Base-by-base conservation (phyloP, 2,797 vertebrate species). In the Myotis planiceps region DNA sequence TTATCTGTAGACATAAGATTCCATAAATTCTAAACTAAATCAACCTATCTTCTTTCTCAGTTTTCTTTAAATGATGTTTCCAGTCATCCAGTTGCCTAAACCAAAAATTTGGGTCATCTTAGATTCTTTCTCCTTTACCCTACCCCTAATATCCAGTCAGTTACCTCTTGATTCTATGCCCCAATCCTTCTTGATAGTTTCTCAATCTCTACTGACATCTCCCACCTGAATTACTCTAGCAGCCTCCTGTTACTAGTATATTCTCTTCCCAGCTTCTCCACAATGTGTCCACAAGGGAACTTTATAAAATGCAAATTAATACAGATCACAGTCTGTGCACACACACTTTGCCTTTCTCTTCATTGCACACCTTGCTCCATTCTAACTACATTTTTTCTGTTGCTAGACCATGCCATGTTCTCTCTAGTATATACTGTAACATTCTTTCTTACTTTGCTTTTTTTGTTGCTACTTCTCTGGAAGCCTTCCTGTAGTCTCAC, bases 371-470 rank as follows among this genome's bases (percentile, higher is more conserved):
- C 45, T 74, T 88, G 32, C 60, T 95, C 27, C 12, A 8, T 95
- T 6, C 69, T 51, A 45, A 29, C n/a, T 42, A 82, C 29, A n/a
- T 79, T 90, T 94, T 90, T 47, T 55, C 49, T 75, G 2, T 49
- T 75, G n/a, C 12, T 4, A 83, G n/a, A 69, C 47, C n/a, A 27
- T 85, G 25, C 42, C 5, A 0, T 91, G 9, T 63, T 89, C 42
- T 74, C 21, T 21, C n/a, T 92, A n/a, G 4, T 72, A 32, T 15
- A 18, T 65, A 86, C 16, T 34, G 23, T 16, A 34, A 21, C 32
- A 42, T 87, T 95, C 65, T 66, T 42, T 63, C 47, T 88, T n/a
- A 34, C 5, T 88, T 95, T 93, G 53, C 34, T 60, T 69, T 93
- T 93, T 81, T 72, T 23, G 23, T 93, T 81, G 29, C 21, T 90